phyloP scores from a whole-genome alignment of 2,797 vertebrate species.

The Coreius guichenoti region DNA sequence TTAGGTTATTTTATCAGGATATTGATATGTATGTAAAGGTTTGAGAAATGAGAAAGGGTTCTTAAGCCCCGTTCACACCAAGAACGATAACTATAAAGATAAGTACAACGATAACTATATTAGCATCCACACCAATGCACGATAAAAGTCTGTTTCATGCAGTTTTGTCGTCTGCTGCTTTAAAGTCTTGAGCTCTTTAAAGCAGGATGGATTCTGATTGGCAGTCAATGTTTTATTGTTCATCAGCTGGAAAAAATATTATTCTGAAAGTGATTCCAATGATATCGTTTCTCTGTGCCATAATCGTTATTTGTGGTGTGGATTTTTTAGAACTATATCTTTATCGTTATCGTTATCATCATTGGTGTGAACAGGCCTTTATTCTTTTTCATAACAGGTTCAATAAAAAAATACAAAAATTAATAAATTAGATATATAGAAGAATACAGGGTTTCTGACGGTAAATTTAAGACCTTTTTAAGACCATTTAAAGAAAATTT shows the following conservation, averaged over 20 bases:
- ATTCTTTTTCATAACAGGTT: background rate
- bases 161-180: background rate
- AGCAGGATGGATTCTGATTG: background rate
- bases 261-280: background rate
- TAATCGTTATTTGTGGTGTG: background rate
- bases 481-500: too few relatives aligned
- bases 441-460: too few relatives aligned
- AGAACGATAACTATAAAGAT: background rate
- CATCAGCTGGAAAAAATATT: background rate
- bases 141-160: background rate
- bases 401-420: background rate
- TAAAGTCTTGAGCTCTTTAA: background rate
- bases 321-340: background rate
- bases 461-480: too few relatives aligned
- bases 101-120: background rate
- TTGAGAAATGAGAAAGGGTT: background rate
- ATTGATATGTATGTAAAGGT: background rate
- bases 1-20: constrained; percentile 7
- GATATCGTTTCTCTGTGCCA: background rate
- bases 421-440: too few relatives aligned
- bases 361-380: background rate
- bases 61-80: background rate
- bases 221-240: background rate
- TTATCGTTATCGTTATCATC: background rate
- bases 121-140: background rate